Percentiles rank a stretch among this genome's conserved stretches.
phyloP scores from a whole-genome alignment of 1,140 invertebrate species.

The Diploscapter pachys region DNA sequence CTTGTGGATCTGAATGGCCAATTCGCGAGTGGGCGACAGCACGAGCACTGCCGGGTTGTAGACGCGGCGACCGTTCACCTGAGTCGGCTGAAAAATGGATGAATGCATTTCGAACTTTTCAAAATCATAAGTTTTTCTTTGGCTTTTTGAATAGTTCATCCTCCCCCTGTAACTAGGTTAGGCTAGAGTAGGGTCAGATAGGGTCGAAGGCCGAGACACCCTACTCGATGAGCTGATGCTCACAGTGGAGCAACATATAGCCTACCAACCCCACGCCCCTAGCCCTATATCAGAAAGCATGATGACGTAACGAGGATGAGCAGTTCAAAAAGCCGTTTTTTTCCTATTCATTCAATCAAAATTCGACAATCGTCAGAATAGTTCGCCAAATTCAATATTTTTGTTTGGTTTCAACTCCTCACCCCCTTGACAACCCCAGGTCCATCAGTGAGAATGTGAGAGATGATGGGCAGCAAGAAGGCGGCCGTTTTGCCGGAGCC shows the following conservation, averaged over 20 bases:
- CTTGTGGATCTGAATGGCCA: conserved; percentile 90
- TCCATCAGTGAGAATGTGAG: conserved; percentile 74
- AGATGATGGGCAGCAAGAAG: conserved; percentile 90
- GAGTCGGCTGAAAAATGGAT: conserved; percentile 12
- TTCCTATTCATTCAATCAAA: too few species aligned
- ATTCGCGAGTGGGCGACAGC: conserved; percentile 89
- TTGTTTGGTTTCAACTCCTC: background rate
- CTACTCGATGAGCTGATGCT: too few species aligned
- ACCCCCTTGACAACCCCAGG: conserved; percentile 21
- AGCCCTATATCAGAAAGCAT: too few species aligned
- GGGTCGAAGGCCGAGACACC: too few species aligned
- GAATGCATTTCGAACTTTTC: background rate
- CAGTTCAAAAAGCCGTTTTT: too few species aligned
- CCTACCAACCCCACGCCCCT: too few species aligned
- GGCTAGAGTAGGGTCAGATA: too few species aligned
- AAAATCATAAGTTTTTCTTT: background rate
- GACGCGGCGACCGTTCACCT: conserved; percentile 69
- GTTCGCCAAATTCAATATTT: background rate
- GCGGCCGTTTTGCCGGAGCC: conserved; percentile 85
- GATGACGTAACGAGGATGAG: too few species aligned
- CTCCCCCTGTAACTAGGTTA: too few species aligned
- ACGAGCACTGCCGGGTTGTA: conserved; percentile 88
- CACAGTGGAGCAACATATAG: too few species aligned
- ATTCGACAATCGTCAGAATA: too few species aligned
- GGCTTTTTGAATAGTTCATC: background rate